Percentiles rank a stretch among this genome's conserved stretches.
These are phyloP conservation scores for Gallinago jamesoni DNA, from an alignment of 2,113 vertebrate species.

Conservation along the genomic window DNA sequence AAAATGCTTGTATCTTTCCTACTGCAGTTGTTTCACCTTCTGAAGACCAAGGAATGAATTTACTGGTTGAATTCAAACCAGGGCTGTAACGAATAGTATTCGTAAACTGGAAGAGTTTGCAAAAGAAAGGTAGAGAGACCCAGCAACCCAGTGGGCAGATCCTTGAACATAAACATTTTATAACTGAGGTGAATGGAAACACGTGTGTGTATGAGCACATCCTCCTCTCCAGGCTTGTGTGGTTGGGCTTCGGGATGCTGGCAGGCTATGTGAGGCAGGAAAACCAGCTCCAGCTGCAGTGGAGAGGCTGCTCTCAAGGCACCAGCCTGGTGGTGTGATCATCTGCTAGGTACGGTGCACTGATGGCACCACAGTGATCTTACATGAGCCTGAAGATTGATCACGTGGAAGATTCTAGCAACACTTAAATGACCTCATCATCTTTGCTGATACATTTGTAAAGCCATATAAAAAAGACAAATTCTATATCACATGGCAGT, in stretches of 20 bases:
- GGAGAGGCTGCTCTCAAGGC: not conserved
- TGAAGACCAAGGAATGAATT: not conserved
- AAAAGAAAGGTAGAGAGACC: not conserved
- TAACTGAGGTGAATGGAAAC: not conserved
- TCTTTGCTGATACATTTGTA: not conserved
- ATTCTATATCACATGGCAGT: not conserved
- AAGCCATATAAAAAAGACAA: not conserved
- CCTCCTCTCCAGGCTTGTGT: not conserved
- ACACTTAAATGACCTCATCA: not conserved
- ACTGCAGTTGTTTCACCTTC: not conserved
- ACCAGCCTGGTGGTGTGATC: not conserved
- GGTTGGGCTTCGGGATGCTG: not conserved
- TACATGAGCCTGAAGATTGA: not conserved
- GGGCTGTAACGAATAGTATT: not conserved
- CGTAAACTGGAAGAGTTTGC: not conserved
- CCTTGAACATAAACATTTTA: not conserved
- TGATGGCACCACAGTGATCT: accelerated
- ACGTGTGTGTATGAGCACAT: accelerated
- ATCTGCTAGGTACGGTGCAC: accelerated
- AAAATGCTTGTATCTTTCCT: not conserved
- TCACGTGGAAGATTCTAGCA: not conserved
- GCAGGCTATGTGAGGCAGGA: not conserved
- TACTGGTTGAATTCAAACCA: not conserved
- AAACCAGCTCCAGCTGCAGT: not conserved
- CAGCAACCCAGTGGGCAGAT: not conserved